These are phyloP conservation scores for Allophyes oxyacanthae DNA, from an alignment of 2,888 invertebrate genomes.

Conservation along the genomic window DNA sequence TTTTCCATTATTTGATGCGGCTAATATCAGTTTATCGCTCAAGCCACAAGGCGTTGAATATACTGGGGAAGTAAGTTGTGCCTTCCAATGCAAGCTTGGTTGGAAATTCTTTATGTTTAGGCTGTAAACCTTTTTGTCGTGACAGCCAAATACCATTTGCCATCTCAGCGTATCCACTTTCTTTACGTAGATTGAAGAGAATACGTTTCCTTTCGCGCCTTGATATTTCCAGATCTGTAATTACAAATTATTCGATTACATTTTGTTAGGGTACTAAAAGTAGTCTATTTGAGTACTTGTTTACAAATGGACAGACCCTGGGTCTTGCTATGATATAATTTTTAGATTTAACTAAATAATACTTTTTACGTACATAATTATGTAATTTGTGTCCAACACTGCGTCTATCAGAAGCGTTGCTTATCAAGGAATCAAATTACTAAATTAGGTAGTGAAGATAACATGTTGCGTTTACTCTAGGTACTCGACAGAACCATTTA, in stretches of 20 bases:
- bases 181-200: conserved; percentile 91
- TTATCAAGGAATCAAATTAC: neutral
- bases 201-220: conserved; percentile 91
- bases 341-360: too few species aligned
- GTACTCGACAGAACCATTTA: too few species aligned
- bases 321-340: too few species aligned
- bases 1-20: conserved; percentile 91
- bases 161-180: conserved; percentile 78
- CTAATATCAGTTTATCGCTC: conserved; percentile 79
- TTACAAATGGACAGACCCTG: too few species aligned
- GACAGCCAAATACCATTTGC: conserved; percentile 91
- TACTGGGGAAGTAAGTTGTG: conserved; percentile 88
- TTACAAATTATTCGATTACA: neutral
- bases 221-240: conserved; percentile 90
- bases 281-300: too few species aligned
- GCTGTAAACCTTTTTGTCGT: conserved; percentile 92
- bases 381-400: neutral
- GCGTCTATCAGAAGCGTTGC: neutral
- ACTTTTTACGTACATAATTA: too few species aligned
- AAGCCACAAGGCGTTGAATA: conserved; percentile 91
- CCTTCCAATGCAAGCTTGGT: conserved; percentile 87
- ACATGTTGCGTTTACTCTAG: too few species aligned
- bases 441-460: too few species aligned
- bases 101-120: conserved; percentile 79
- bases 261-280: too few species aligned